phyloP scores from a whole-genome alignment of 2,113 vertebrate genomes.

The Hypocryptadius cinnamomeus region DNA sequence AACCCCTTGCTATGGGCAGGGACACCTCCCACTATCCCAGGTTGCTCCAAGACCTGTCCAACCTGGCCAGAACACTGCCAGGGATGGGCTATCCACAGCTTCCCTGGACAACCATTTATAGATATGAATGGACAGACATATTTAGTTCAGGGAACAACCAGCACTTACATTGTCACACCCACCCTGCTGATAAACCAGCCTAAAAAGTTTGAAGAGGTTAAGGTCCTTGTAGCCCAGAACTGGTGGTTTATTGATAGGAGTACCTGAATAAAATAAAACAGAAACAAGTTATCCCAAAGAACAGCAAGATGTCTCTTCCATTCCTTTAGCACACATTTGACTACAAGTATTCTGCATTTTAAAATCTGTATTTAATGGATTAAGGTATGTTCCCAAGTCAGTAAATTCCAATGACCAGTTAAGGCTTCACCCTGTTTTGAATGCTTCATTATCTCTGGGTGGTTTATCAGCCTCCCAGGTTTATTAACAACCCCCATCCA shows the following conservation, averaged over 20 bases:
- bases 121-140: neutral
- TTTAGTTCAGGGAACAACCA: neutral
- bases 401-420: neutral
- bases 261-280: conserved; percentile 73
- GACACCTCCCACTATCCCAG: neutral
- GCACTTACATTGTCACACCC: conserved; percentile 90
- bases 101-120: neutral
- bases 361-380: neutral
- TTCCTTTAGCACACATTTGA: neutral
- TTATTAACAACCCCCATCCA: neutral
- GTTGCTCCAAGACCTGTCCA: neutral
- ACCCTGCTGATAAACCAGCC: conserved; percentile 89
- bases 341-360: neutral
- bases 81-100: accelerated
- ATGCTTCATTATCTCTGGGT: neutral
- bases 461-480: neutral
- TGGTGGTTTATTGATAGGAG: conserved; percentile 98
- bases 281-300: neutral
- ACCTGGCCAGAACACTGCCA: neutral
- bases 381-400: neutral
- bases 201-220: conserved; percentile 97
- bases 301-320: neutral
- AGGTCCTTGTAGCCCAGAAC: conserved; percentile 97
- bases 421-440: neutral
- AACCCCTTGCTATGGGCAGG: neutral